These are phyloP conservation scores for Neoarius graeffei DNA, from an alignment of 2,113 vertebrate species.

Conservation along the genomic window DNA sequence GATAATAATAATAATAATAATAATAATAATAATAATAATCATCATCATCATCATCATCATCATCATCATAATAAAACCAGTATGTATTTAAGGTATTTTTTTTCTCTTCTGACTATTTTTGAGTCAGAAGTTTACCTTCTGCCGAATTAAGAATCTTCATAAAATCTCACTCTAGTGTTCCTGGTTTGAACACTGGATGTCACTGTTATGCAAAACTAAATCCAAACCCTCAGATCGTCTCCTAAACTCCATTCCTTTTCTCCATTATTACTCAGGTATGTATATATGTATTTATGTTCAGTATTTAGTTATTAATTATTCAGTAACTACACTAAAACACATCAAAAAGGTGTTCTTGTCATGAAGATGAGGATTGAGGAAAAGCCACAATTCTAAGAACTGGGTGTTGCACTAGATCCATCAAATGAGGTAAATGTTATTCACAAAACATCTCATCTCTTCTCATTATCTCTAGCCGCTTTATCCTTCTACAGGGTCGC, in stretches of 20 bases:
- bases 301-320: too few relatives aligned
- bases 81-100: too few relatives aligned
- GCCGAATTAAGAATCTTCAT: not conserved
- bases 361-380: not conserved
- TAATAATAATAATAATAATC: too few relatives aligned
- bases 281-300: not conserved
- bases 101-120: not conserved
- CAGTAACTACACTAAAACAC: too few relatives aligned
- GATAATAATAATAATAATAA: too few relatives aligned
- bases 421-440: not conserved
- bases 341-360: not conserved
- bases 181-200: not conserved
- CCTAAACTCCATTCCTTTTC: not conserved
- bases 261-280: not conserved
- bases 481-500: too few relatives aligned
- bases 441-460: not conserved
- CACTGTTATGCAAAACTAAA: not conserved
- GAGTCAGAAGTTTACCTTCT: not conserved
- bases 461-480: too few relatives aligned
- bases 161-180: not conserved
- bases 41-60: too few relatives aligned
- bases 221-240: not conserved
- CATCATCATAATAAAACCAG: too few relatives aligned
- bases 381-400: not conserved
- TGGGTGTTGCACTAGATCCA: not conserved